These are phyloP conservation scores for Solenodon paradoxus DNA, from an alignment of 2,113 vertebrate species.

Conservation along the genomic window DNA sequence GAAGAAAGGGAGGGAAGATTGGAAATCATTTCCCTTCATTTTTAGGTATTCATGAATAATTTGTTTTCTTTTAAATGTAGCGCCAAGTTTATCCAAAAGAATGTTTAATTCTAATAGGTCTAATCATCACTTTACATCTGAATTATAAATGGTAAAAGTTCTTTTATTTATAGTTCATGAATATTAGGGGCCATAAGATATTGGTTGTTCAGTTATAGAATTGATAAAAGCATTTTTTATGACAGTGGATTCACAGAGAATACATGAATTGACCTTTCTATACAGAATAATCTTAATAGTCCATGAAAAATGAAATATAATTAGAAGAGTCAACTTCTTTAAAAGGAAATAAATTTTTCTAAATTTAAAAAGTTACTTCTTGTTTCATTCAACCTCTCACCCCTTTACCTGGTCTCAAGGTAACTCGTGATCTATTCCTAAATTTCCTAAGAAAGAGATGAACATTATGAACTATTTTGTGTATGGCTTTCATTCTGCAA, in stretches of 20 bases:
- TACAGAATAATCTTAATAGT: neutral
- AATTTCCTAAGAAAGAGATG: neutral
- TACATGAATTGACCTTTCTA: neutral
- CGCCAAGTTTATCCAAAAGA: neutral
- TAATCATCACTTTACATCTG: neutral
- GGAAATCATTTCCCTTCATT: neutral
- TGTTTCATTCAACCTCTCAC: neutral
- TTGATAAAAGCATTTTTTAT: neutral
- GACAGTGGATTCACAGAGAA: neutral
- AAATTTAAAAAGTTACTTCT: neutral
- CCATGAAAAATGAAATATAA: neutral
- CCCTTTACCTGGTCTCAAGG: neutral
- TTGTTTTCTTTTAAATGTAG: neutral
- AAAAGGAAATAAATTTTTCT: neutral
- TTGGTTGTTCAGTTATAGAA: neutral
- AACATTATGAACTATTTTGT: neutral
- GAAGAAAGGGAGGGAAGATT: too few species aligned
- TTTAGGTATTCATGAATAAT: neutral
- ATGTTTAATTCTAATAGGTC: neutral
- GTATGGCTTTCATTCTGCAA: neutral
- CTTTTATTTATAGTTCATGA: too few species aligned
- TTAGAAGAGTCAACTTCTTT: neutral
- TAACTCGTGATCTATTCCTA: neutral
- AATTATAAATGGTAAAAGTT: too few species aligned
- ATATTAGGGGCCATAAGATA: neutral